Conservation (phyloP, 2,888 invertebrate species). For the Ernsta delagoae region DNA sequence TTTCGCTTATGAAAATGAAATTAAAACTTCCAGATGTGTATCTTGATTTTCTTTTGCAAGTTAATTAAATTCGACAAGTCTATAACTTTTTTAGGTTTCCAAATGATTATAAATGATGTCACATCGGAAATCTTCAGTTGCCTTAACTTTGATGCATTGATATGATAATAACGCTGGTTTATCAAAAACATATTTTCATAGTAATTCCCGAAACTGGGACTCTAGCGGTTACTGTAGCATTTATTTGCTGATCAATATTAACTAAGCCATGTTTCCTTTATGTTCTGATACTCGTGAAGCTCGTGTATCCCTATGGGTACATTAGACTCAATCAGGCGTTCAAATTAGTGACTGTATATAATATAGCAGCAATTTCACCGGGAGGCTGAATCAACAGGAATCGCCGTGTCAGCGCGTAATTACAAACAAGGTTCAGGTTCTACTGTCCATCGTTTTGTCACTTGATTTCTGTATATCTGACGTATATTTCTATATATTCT, state of each 20-base stretch:
- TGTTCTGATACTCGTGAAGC: too few species aligned
- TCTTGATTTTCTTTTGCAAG: not conserved
- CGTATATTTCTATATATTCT: too few species aligned
- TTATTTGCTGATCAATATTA: not conserved
- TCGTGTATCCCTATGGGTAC: not conserved
- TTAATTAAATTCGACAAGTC: not conserved
- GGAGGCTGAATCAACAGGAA: conserved; percentile 11
- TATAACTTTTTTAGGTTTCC: too few species aligned
- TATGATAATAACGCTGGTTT: too few species aligned
- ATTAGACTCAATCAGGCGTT: conserved; percentile 10
- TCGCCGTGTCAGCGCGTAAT: conserved; percentile 37
- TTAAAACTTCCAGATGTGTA: not conserved
- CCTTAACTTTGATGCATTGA: too few species aligned
- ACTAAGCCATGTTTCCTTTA: not conserved
- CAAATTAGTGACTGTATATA: conserved; percentile 15
- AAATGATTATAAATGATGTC: not conserved
- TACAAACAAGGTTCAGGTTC: conserved; percentile 31
- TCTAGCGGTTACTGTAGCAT: not conserved
- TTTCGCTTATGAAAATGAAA: conserved; percentile 26
- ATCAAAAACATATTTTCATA: too few species aligned
- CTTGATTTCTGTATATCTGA: conserved; percentile 20
- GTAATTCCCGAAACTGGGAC: too few species aligned
- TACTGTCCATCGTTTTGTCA: conserved; percentile 38
- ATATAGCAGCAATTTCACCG: conserved; percentile 20
- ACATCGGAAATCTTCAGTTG: not conserved